These are phyloP conservation scores for Hycleus cichorii DNA, from an alignment of 1,140 invertebrate species.

Conservation along the genomic window DNA sequence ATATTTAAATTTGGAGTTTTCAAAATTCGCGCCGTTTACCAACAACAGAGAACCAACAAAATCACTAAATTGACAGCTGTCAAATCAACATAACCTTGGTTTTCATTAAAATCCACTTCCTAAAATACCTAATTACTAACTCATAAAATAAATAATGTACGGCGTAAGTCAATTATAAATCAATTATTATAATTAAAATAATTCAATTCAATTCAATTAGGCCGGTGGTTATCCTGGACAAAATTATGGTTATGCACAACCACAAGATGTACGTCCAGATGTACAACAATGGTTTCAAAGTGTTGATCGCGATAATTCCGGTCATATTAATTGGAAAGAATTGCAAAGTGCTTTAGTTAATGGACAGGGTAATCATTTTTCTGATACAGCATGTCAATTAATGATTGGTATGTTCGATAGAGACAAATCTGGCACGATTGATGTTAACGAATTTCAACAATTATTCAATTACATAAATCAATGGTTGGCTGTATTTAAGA, in stretches of 20 bases:
- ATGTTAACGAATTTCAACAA: slow-evolving; percentile 77
- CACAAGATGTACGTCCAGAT: slow-evolving; percentile 48
- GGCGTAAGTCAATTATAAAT: background rate
- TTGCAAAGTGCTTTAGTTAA: slow-evolving; percentile 77
- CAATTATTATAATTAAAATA: background rate
- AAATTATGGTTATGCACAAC: background rate
- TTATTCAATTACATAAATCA: slow-evolving; percentile 85
- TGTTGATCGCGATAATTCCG: slow-evolving; percentile 74
- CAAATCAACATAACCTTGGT: too few species aligned
- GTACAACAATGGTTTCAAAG: slow-evolving; percentile 74
- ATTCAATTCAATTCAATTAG: background rate
- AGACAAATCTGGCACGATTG: slow-evolving; percentile 79
- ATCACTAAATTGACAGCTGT: too few species aligned
- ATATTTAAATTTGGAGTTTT: too few species aligned
- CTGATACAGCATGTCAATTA: slow-evolving; percentile 74
- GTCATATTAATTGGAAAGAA: slow-evolving; percentile 71
- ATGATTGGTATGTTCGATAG: slow-evolving; percentile 92
- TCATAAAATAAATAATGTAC: background rate
- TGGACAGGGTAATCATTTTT: slow-evolving; percentile 79
- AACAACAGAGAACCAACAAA: too few species aligned
- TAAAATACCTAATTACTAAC: too few species aligned
- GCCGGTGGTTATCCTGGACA: slow-evolving; percentile 1
- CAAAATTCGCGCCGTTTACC: too few species aligned
- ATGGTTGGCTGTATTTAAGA: slow-evolving; percentile 75
- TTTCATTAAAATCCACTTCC: too few species aligned